phyloP scores from a whole-genome alignment of 1,140 invertebrate species.

The Hylaeus anthracinus region DNA sequence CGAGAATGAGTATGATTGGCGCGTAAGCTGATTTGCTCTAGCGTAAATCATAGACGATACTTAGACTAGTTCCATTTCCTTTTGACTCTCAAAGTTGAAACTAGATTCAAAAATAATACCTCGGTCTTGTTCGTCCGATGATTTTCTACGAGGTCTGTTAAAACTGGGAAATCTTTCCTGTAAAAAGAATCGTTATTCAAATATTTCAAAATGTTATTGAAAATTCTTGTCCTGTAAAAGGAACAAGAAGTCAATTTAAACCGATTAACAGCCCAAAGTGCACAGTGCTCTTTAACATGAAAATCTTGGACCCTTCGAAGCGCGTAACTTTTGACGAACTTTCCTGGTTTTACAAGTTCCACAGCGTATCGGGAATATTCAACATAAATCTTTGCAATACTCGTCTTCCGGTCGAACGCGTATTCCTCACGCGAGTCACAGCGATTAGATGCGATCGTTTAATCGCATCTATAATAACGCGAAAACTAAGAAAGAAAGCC shows the following conservation, averaged over 20 bases:
- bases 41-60: conserved; percentile 53
- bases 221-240: not conserved
- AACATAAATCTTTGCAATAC: not conserved
- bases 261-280: not conserved
- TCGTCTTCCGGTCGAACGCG: no score
- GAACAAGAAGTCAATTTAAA: not conserved
- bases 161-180: no score
- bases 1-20: conserved; percentile 1
- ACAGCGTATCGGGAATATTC: not conserved
- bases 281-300: not conserved
- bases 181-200: not conserved
- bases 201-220: not conserved
- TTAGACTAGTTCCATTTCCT: not conserved
- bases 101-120: not conserved
- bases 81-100: not conserved
- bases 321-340: not conserved
- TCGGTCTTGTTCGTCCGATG: not conserved
- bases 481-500: not conserved
- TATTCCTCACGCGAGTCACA: not conserved
- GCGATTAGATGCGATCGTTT: no score
- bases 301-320: not conserved
- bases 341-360: not conserved
- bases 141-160: not conserved
- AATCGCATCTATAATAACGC: no score
- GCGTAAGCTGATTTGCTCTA: conserved; percentile 60